Percentiles rank a stretch among this genome's conserved stretches.
phyloP scores from a whole-genome alignment of 2,797 vertebrate species.

The Apogon talboti region DNA sequence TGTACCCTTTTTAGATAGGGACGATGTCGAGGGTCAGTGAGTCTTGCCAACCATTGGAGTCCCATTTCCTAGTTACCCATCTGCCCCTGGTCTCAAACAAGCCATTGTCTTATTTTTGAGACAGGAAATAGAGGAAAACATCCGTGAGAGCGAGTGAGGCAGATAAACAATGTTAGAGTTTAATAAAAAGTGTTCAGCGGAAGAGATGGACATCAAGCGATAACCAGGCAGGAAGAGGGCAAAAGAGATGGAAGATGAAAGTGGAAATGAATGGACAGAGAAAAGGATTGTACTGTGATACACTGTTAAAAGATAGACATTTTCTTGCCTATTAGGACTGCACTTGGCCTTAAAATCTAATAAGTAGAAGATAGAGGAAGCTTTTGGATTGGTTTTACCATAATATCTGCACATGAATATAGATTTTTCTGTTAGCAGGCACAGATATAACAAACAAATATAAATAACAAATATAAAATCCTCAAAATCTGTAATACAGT shows the following conservation, averaged over 20 bases:
- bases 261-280: conserved; percentile 10
- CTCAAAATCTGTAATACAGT: too few species aligned
- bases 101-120: conserved; percentile 29
- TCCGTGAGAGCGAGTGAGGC: not conserved
- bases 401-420: too few species aligned
- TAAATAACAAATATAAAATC: too few species aligned
- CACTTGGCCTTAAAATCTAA: too few species aligned
- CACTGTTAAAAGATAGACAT: not conserved
- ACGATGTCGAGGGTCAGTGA: conserved; percentile 28
- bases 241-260: conserved; percentile 32
- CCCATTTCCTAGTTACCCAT: conserved; percentile 4
- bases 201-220: conserved; percentile 24
- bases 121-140: conserved; percentile 2
- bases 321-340: too few species aligned
- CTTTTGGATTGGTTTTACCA: too few species aligned
- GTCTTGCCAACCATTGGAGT: conserved; percentile 12
- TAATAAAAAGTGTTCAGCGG: conserved; percentile 6
- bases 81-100: conserved; percentile 37
- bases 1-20: conserved; percentile 49
- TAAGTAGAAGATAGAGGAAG: too few species aligned
- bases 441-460: too few species aligned
- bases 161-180: conserved; percentile 8
- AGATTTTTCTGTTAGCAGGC: too few species aligned
- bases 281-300: conserved; percentile 15
- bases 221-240: conserved; percentile 10